A percentile compares a stretch with the other conserved stretches of the same genome.
phyloP scores from a whole-genome alignment of 2,888 invertebrate species.

The Parnassius smintheus region DNA sequence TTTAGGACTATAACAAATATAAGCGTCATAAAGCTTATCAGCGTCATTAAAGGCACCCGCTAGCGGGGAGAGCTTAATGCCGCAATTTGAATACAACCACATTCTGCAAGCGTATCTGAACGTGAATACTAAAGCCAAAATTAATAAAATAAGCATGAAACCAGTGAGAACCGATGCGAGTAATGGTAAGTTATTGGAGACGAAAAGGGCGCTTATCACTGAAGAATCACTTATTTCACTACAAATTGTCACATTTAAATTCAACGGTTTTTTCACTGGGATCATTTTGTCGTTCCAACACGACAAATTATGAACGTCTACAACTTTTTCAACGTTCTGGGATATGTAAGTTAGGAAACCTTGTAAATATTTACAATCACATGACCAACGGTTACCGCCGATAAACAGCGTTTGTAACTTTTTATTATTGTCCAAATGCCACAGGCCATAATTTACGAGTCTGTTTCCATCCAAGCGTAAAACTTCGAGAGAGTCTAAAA shows the following conservation, averaged over 20 bases:
- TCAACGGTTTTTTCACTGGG: slow-evolving; percentile 86
- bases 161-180: slow-evolving; percentile 89
- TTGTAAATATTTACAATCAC: slow-evolving; percentile 93
- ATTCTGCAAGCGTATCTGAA: slow-evolving; percentile 93
- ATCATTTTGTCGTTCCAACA: slow-evolving; percentile 87
- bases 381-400: slow-evolving; percentile 93
- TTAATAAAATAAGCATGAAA: slow-evolving; percentile 88
- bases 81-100: slow-evolving; percentile 94
- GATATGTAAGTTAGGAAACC: slow-evolving; percentile 90
- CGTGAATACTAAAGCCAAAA: slow-evolving; percentile 89
- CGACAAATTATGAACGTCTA: slow-evolving; percentile 88
- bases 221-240: slow-evolving; percentile 91
- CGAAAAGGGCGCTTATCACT: slow-evolving; percentile 90
- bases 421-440: slow-evolving; percentile 87
- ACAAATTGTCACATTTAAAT: slow-evolving; percentile 91
- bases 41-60: slow-evolving; percentile 87
- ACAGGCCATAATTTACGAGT: slow-evolving; percentile 89
- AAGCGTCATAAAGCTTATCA: slow-evolving; percentile 95
- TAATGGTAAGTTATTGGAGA: slow-evolving; percentile 91
- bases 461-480: slow-evolving; percentile 93
- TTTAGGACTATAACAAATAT: slow-evolving; percentile 95
- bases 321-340: slow-evolving; percentile 88
- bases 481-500: slow-evolving; percentile 89
- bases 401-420: slow-evolving; percentile 88
- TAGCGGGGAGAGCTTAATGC: slow-evolving; percentile 89